A percentile compares a stretch with the other conserved stretches of the same genome.
phyloP scores from a whole-genome alignment of 2,888 invertebrate genomes.

The Chymomyza fuscimana region DNA sequence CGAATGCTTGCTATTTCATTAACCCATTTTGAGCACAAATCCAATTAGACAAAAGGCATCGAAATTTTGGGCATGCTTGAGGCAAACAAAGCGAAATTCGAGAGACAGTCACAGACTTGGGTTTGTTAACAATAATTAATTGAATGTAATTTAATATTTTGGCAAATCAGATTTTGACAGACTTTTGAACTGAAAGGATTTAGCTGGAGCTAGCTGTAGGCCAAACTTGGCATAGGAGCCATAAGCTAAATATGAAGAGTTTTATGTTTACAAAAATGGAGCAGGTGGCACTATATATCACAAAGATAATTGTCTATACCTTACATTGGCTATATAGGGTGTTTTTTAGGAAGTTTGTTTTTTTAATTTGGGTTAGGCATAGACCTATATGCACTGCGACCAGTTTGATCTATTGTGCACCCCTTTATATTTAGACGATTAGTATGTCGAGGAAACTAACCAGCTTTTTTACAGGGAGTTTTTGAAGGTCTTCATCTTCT shows the following conservation, averaged over 20 bases:
- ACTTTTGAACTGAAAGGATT: neutral
- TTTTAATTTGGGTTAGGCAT: too few species aligned
- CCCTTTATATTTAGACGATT: too few species aligned
- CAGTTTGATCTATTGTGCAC: too few species aligned
- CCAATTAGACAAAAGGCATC: conserved; percentile 50
- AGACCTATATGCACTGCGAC: too few species aligned
- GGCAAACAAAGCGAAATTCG: conserved; percentile 18
- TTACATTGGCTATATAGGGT: too few species aligned
- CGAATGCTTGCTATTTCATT: conserved; percentile 48
- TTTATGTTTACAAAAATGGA: neutral
- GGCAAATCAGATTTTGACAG: neutral
- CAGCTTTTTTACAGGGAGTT: too few species aligned
- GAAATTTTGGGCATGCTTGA: conserved; percentile 19
- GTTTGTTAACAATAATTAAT: neutral
- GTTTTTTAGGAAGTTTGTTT: too few species aligned
- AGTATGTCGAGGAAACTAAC: too few species aligned
- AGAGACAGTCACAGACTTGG: neutral
- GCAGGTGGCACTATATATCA: neutral
- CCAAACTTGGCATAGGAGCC: neutral
- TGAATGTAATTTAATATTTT: conserved; percentile 1
- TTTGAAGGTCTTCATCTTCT: too few species aligned
- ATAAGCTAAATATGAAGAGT: neutral
- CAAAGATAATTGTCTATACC: too few species aligned
- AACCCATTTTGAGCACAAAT: conserved; percentile 62
- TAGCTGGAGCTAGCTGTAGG: neutral